Base-by-base conservation (phyloP, 2,888 invertebrate species). In the Drosophila testacea region DNA sequence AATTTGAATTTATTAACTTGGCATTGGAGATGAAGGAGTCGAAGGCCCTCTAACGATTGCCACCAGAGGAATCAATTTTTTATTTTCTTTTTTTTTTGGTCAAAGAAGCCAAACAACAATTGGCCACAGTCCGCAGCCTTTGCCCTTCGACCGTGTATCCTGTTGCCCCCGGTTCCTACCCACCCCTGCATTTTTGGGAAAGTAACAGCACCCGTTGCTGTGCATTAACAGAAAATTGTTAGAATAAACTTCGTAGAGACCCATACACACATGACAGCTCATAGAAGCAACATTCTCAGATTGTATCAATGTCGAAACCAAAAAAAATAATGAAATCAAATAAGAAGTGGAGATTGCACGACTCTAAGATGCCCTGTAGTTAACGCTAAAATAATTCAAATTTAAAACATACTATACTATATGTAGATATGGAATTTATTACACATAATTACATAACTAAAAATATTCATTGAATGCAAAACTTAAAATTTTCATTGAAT, bases 1-100 rank as follows among this genome's bases (percentile, higher is more conserved):
- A 72, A 72, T 82, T 84, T 87, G 82, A 82, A 84, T 84, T 84
- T 82, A 84, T 84, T 75, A 79, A 73, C 74, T 73, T 59, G 64
- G 54, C 67, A 61, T 73, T 64, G 60, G 55, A 41, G 42, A 51
- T 13, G 34, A 39, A 50, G 30, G 11, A 42, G 30, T 7, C 9
- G 32, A 52, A 32, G n/a, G 28, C 11, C 13, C 10, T 42, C 52
- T 54, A 60, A 50, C 41, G 52, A 27, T 28, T 38, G 11, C 30
- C 10, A 38, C 16, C 10, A 36, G 27, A 52, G 22, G 22, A 6
- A 9, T 51, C 50, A 39, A 51, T 47, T 27, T 47, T 27, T 54
- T 30, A 6, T 48, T 7, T 6, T 32, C 2, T 30, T 48, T 36
- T 56, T 56, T 56, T 36, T 54, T 30, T 30, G 30, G 68, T 62